phyloP scores from a whole-genome alignment of 2,113 vertebrate genomes.

The Mirounga angustirostris region DNA sequence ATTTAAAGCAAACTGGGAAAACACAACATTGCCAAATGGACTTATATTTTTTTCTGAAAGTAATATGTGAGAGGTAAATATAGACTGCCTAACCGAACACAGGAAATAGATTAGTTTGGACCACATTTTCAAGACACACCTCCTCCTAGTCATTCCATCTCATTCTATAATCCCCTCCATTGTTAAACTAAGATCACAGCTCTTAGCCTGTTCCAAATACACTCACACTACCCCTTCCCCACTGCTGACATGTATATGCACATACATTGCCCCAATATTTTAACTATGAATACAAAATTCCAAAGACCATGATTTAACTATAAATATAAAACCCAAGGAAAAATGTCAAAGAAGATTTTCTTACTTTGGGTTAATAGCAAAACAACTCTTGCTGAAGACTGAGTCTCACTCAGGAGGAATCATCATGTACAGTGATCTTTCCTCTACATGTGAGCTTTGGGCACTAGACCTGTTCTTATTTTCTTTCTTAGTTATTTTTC shows the following conservation, averaged over 20 bases:
- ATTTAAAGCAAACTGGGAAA: conserved; percentile 7
- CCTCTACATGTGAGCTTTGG: not conserved
- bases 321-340: not conserved
- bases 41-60: not conserved
- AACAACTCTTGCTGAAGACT: not conserved
- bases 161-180: not conserved
- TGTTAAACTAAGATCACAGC: not conserved
- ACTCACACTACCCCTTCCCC: not conserved
- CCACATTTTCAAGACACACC: not conserved
- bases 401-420: not conserved
- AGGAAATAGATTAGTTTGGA: not conserved
- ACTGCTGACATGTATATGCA: not conserved
- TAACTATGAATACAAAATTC: conserved; percentile 12
- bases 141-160: not conserved
- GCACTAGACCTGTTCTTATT: not conserved
- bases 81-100: not conserved
- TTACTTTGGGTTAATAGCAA: not conserved
- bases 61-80: not conserved
- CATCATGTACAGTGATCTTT: not conserved
- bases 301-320: not conserved
- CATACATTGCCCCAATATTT: not conserved
- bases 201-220: not conserved
- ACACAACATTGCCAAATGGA: not conserved
- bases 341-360: not conserved
- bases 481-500: conserved; percentile 7